phyloP scores from a whole-genome alignment of 2,888 invertebrate genomes.

The Caenorhabditis zanzibari region DNA sequence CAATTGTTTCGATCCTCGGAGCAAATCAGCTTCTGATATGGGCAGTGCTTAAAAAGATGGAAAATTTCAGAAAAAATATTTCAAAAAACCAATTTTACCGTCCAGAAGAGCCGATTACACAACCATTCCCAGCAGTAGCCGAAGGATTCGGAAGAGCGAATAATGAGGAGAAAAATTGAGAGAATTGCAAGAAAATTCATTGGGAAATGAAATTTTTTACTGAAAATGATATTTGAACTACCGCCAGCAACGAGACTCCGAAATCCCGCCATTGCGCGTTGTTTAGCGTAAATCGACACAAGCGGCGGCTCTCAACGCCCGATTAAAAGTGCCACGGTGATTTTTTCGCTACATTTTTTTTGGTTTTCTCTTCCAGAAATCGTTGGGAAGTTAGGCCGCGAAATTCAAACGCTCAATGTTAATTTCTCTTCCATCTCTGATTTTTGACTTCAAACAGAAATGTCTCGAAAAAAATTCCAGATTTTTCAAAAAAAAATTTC shows the following conservation, averaged over 20 bases:
- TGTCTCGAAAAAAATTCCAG: too few relatives aligned
- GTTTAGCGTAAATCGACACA: conserved; percentile 49
- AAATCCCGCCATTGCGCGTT: conserved; percentile 34
- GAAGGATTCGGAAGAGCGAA: not conserved
- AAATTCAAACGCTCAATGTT: too few relatives aligned
- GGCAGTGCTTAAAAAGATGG: conserved; percentile 21
- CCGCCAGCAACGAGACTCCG: conserved; percentile 41
- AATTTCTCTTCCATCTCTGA: too few relatives aligned
- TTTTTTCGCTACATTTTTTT: too few relatives aligned
- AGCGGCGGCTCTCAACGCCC: conserved; percentile 20
- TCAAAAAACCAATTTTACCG: not conserved
- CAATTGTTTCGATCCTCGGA: conserved; percentile 3
- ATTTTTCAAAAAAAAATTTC: too few relatives aligned
- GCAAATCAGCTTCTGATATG: not conserved
- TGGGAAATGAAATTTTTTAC: not conserved
- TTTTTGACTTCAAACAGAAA: too few relatives aligned
- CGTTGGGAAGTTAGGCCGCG: too few relatives aligned
- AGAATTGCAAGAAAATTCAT: not conserved
- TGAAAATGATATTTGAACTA: not conserved
- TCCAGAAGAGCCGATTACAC: conserved; percentile 23
- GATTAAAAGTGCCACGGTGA: too few relatives aligned
- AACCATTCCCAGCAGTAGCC: conserved; percentile 34
- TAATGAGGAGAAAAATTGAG: not conserved
- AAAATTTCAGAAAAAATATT: not conserved
- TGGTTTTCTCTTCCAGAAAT: too few relatives aligned